Conservation (phyloP, 2,888 invertebrate genomes). For the Magallana nippona region DNA sequence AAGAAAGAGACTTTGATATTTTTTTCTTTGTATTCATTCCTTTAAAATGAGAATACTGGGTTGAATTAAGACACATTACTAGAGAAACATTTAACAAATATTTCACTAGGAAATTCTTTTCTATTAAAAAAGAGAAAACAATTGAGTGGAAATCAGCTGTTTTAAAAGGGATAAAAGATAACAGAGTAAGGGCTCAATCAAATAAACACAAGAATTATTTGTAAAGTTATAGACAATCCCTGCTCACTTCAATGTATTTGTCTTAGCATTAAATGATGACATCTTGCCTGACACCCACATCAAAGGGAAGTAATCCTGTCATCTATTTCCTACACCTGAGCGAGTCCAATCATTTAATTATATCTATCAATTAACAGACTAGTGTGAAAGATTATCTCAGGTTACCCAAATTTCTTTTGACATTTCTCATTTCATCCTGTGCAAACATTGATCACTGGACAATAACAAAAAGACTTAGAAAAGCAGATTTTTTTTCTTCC, state of each 20-base stretch:
- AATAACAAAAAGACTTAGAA: not conserved
- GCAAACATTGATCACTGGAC: conserved; percentile 34
- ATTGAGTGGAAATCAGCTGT: conserved; percentile 21
- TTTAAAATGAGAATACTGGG: not conserved
- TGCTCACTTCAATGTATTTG: conserved; percentile 23
- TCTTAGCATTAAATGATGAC: conserved; percentile 33
- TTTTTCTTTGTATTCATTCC: not conserved
- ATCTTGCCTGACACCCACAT: conserved; percentile 29
- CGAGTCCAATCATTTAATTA: conserved; percentile 38
- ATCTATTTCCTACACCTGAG: conserved; percentile 33
- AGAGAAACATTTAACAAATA: not conserved
- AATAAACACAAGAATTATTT: conserved; percentile 35
- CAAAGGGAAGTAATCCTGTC: conserved; percentile 33
- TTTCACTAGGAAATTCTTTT: not conserved
- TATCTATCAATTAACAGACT: conserved; percentile 39
- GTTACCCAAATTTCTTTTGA: conserved; percentile 18
- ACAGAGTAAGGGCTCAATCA: conserved; percentile 27
- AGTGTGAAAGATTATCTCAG: conserved; percentile 37
- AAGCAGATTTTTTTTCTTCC: not conserved
- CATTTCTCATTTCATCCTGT: conserved; percentile 37
- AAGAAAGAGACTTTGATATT: conserved; percentile 2
- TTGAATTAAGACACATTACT: not conserved
- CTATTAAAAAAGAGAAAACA: not conserved
- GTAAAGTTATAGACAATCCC: conserved; percentile 29
- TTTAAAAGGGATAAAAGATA: conserved; percentile 29